Evolutionary conservation across 2,113 vertebrate genomes (phyloP).

Genomic region (Rhea pennata): DNA sequence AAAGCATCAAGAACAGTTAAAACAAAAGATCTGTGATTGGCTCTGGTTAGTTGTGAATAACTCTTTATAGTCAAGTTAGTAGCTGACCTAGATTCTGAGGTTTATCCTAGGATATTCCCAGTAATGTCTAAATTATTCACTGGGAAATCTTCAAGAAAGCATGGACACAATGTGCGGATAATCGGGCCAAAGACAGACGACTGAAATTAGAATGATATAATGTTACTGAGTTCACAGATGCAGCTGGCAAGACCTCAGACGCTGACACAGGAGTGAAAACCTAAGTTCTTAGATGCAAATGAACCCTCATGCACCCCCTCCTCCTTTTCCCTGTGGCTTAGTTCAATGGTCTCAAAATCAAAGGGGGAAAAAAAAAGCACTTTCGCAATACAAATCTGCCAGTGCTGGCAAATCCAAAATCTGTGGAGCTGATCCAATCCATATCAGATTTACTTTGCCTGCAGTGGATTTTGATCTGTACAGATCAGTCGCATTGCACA

Average conservation of each 20-base stretch:
- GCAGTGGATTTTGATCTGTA: neutral
- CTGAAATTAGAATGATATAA: neutral
- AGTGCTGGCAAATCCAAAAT: neutral
- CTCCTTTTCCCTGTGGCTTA: neutral
- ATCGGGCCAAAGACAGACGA: neutral
- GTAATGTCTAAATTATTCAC: neutral
- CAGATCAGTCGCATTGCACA: neutral
- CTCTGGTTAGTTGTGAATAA: neutral
- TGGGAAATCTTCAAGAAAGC: neutral
- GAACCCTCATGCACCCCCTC: neutral
- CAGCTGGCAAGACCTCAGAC: neutral
- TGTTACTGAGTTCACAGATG: neutral
- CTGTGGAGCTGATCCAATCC: neutral
- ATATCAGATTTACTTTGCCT: neutral
- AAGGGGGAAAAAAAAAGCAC: neutral
- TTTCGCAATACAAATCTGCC: neutral
- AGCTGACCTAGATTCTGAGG: neutral
- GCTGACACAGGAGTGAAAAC: neutral
- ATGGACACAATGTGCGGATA: fast-evolving
- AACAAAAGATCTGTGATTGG: neutral
- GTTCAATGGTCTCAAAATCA: neutral
- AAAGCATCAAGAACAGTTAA: neutral
- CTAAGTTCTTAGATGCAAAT: neutral
- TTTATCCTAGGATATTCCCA: neutral
- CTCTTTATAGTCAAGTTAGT: neutral